Base-by-base conservation (phyloP, 2,888 invertebrate genomes). In the Caenorhabditis plicata region DNA sequence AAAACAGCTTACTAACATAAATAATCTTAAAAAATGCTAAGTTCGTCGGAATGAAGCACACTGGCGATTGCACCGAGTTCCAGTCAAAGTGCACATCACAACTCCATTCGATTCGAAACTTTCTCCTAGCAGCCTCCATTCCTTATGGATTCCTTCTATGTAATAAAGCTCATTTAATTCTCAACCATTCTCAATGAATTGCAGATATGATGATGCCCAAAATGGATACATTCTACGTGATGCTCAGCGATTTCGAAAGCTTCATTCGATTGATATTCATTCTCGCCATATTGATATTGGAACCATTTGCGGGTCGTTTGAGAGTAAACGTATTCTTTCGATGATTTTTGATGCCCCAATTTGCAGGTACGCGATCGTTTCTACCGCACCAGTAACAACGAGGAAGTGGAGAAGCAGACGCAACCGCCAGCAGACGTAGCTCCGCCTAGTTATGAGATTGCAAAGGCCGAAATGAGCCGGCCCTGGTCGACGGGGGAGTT, bases 271-370 rank as follows among this genome's bases (percentile, higher is more conserved):
- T 52, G 25, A 48, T 58, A 26, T 39, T 58, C 25, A 25, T 52
- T 40, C 43, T 45, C 17, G 26, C 58, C 17, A 29, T 58, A 20
- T 26, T 51, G 17, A 32, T 52, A 7, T 44, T 58, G 13, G 58
- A 58, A 26, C 58, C 58, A 8, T 58, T 22, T 42, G 43, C 29
- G 27, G 47, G 38, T 15, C 57, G 57, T 25, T 48, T 58, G 48
- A 47, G 52, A 15, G 26, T 41, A 36, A 11, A 8, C 9, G 7
- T 19, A 11, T 36, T 19, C n/a, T 11, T 8, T 36, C 19, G 36
- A 36, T 29, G 29, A 11, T 11, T 29, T 8, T 9, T 9, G 11
- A 29, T 29, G n/a, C 29, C 11, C 29, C 29, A 11, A 11, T 13
- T 33, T 33, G n/a, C 33, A 33, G 33, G 44, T 55, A 45, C 50